phyloP scores from a whole-genome alignment of 1,140 invertebrate genomes.

The Choristoneura fumiferana region DNA sequence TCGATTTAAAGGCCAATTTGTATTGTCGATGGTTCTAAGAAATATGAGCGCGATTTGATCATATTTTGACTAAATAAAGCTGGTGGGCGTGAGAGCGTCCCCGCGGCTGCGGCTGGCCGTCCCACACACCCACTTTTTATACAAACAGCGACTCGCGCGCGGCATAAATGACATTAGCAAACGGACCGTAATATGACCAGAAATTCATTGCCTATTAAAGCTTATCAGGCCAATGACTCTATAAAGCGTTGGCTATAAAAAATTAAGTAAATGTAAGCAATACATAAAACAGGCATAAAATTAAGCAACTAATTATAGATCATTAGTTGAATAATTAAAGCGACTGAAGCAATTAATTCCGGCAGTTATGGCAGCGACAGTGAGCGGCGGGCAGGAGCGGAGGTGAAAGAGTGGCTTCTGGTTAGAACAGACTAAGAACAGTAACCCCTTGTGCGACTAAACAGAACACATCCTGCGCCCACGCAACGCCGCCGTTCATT shows the following conservation, averaged over 20 bases:
- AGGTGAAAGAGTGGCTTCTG: too few relatives aligned
- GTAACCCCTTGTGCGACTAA: too few relatives aligned
- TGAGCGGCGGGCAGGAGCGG: too few relatives aligned
- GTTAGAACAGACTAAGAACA: too few relatives aligned
- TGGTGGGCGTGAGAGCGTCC: not conserved
- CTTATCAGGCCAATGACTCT: slow-evolving; percentile 10
- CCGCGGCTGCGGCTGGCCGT: not conserved
- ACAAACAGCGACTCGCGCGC: too few relatives aligned
- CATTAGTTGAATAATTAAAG: slow-evolving; percentile 16
- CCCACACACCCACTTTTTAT: not conserved
- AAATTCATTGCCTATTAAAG: slow-evolving; percentile 11
- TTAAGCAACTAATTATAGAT: slow-evolving; percentile 15
- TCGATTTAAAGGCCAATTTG: slow-evolving; percentile 16
- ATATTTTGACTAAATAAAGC: not conserved
- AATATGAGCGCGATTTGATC: slow-evolving; percentile 16
- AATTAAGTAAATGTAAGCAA: slow-evolving; percentile 10
- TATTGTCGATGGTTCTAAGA: not conserved
- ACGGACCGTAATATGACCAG: not conserved
- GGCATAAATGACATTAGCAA: not conserved
- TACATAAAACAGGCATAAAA: slow-evolving; percentile 9
- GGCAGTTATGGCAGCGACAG: too few relatives aligned
- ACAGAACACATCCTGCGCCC: too few relatives aligned
- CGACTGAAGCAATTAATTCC: not conserved
- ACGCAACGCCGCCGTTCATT: too few relatives aligned
- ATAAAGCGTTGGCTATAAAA: not conserved